phyloP scores from a whole-genome alignment of 35 echinoderm and acorn worm genomes.

The Diadema setosum region DNA sequence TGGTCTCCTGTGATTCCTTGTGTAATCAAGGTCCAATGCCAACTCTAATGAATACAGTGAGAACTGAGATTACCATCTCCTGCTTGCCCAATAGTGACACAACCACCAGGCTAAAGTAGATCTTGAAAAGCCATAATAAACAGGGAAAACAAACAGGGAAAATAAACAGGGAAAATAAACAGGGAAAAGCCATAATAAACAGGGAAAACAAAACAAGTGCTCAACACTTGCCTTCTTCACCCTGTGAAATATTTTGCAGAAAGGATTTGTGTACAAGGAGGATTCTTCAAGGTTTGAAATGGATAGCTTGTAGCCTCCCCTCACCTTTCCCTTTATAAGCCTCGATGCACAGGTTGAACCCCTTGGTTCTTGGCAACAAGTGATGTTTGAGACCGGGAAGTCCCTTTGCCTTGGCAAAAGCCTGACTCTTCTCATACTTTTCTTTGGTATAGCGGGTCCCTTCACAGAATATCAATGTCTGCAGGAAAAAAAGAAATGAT shows the following conservation, averaged over 20 bases:
- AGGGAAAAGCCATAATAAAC: neutral
- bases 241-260: neutral
- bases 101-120: too few relatives aligned
- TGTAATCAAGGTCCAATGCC: too few relatives aligned
- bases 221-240: neutral
- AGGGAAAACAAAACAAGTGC: neutral
- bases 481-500: conserved; percentile 1
- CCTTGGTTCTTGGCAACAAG: conserved; percentile 78
- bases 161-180: neutral
- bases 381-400: conserved; percentile 72
- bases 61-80: too few relatives aligned
- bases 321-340: conserved; percentile 82
- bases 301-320: neutral
- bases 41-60: too few relatives aligned
- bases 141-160: neutral
- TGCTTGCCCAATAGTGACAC: too few relatives aligned
- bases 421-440: conserved; percentile 77
- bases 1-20: too few relatives aligned
- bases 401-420: conserved; percentile 63
- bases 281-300: neutral
- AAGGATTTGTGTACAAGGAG: neutral
- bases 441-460: conserved; percentile 79
- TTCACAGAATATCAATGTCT: conserved; percentile 86
- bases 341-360: conserved; percentile 64
- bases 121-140: too few relatives aligned